Base-by-base conservation (phyloP, 2,113 vertebrate species). In the Pollachius pollachius region DNA sequence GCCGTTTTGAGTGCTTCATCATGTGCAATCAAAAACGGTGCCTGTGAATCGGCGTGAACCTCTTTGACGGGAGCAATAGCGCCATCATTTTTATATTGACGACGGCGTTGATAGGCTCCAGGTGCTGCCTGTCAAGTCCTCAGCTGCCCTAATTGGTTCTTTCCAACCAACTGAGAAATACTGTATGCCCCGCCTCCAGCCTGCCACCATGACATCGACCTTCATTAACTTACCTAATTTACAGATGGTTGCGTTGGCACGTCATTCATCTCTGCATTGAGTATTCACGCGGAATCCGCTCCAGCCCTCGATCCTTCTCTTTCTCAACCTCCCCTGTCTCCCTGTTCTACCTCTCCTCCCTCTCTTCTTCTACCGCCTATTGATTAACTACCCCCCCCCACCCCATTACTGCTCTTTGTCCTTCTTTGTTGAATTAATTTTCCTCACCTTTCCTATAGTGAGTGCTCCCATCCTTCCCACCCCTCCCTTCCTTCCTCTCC, bases 201-300 rank as follows among this genome's bases (percentile, higher is more conserved):
- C 57, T 34, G 30, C 30, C 30, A 34, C 30, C 30, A 34, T 34
- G 30, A 34, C 4, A 34, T 34, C 4, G 30, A 34, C 30, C 30
- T 34, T 34, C 30, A 34, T 34, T 34, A 34, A 34, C 30, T 34
- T 34, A 7, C 30, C 30, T 5, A 34, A 34, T 34, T 2, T 34
- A 34, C 30, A 34, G 30, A 4, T 23, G 23, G 23, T 23, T 63
- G 69, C 23, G 52, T 67, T 61, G 67, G 21, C 75, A 16, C 8
- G 30, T 64, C 52, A 5, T 41, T 59, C 9, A 67, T 27, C 48
- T 34, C 18, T 54, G 7, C 23, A 16, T 57, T n/a, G 23, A 27
- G 21, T 16, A 30, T 34, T 67, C 21, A 21, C 8, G 5, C 5
- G 5, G 4, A 7, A 16, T 37, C 15, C 16, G 5, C 62, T n/a